Percentiles rank a stretch among this genome's conserved stretches.
Evolutionary conservation across 2,113 vertebrate species (phyloP).

Genomic region (Hylia prasina): DNA sequence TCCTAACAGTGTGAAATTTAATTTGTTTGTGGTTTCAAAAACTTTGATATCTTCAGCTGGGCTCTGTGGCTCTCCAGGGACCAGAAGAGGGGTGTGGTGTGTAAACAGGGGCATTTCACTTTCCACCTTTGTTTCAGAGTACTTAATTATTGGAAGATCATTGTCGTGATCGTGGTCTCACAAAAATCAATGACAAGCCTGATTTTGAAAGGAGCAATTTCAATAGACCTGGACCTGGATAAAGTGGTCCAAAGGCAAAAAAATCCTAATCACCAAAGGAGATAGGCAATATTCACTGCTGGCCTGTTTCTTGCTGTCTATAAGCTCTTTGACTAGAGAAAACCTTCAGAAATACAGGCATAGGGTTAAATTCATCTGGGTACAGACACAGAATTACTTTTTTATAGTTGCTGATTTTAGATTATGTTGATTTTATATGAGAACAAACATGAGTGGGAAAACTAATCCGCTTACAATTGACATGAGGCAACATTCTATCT

Average conservation of each 20-base stretch:
- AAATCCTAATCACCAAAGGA: not conserved
- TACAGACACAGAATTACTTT: not conserved
- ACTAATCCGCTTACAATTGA: not conserved
- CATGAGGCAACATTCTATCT: not conserved
- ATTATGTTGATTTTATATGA: not conserved
- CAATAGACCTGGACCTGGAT: not conserved
- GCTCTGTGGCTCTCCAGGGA: not conserved
- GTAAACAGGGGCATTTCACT: not conserved
- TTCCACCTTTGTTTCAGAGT: not conserved
- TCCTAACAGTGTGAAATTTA: not conserved
- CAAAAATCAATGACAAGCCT: not conserved
- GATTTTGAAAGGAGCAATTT: not conserved
- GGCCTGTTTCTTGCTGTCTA: not conserved
- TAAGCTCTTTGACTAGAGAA: not conserved
- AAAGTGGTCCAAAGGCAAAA: not conserved
- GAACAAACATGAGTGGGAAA: not conserved
- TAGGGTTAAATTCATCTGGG: not conserved
- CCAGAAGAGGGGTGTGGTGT: accelerated
- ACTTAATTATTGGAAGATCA: not conserved
- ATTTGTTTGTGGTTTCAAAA: not conserved
- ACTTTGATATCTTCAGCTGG: not conserved
- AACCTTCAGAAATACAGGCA: not conserved
- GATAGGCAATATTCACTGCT: not conserved
- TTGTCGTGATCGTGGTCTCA: not conserved
- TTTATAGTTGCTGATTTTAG: not conserved